These are phyloP conservation scores for Machaerirhynchus nigripectus DNA, from an alignment of 2,113 vertebrate genomes.

Conservation along the genomic window DNA sequence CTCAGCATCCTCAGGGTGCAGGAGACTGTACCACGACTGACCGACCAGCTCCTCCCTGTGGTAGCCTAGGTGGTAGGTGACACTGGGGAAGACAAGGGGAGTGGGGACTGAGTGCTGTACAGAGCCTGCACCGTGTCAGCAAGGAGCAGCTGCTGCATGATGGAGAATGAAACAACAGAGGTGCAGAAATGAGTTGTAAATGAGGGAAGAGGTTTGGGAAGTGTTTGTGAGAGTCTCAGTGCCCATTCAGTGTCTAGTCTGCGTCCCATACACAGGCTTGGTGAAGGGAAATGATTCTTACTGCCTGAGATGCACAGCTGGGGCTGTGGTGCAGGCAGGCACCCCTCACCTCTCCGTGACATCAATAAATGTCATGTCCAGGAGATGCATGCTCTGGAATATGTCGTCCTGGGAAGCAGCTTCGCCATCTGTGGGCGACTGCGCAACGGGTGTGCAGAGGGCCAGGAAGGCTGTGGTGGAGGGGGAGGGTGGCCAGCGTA, in stretches of 20 bases:
- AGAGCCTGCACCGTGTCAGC: fast-evolving
- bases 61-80: constrained; percentile 77
- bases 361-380: constrained; percentile 77
- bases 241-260: neutral
- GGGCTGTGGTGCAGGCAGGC: neutral
- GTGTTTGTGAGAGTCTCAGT: neutral
- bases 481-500: neutral
- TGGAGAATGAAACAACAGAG: neutral
- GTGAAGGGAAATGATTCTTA: neutral
- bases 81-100: constrained; percentile 54
- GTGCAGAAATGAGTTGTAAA: neutral
- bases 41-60: constrained; percentile 70
- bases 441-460: constrained; percentile 73
- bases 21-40: constrained; percentile 83
- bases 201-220: neutral
- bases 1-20: constrained; percentile 79
- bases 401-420: neutral
- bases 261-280: neutral
- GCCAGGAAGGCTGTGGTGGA: constrained; percentile 70
- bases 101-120: neutral
- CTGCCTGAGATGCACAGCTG: neutral
- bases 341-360: constrained; percentile 67
- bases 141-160: neutral
- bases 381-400: constrained; percentile 73
- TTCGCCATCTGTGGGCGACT: neutral